A percentile compares a stretch with the other conserved stretches of the same genome.
Conservation (phyloP, 64 coral and sea anemone species). For the Astreopora myriophthalma region DNA sequence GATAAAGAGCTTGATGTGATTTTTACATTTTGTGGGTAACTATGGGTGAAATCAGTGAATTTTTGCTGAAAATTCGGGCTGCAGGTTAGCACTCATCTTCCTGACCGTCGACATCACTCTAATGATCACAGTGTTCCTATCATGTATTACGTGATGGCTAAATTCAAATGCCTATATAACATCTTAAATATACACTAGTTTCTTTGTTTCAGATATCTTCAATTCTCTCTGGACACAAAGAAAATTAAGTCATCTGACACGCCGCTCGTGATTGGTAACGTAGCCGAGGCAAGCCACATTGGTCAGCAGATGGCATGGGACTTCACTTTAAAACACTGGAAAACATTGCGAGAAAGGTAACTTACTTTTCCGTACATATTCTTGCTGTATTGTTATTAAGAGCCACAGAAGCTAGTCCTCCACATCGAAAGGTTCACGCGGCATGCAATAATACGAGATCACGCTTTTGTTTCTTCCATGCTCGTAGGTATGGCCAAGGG, state of each 20-base stretch:
- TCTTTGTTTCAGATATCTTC: slow-evolving; percentile 29
- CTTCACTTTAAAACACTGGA: slow-evolving; percentile 60
- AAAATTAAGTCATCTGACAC: slow-evolving; percentile 62
- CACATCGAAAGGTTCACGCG: no score
- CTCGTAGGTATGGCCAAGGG: slow-evolving; percentile 34
- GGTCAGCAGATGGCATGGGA: slow-evolving; percentile 75
- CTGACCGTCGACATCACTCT: no score
- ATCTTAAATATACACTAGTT: no score
- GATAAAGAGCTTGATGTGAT: no score
- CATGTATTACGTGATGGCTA: no score
- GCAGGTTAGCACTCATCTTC: no score
- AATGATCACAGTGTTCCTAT: no score
- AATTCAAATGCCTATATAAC: no score
- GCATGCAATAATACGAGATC: neutral
- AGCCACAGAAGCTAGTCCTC: no score
- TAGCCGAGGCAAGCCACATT: slow-evolving; percentile 16
- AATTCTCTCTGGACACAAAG: slow-evolving; percentile 48
- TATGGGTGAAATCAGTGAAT: no score
- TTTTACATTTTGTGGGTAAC: no score
- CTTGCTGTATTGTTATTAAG: neutral
- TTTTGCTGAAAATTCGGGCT: no score
- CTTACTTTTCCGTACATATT: neutral
- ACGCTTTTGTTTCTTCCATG: neutral
- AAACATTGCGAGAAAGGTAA: slow-evolving; percentile 34
- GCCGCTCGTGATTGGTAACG: slow-evolving; percentile 35